Percentiles rank a stretch among this genome's conserved stretches.
These are phyloP conservation scores for Drosophila rellima DNA, from an alignment of 2,888 invertebrate species.

Conservation along the genomic window DNA sequence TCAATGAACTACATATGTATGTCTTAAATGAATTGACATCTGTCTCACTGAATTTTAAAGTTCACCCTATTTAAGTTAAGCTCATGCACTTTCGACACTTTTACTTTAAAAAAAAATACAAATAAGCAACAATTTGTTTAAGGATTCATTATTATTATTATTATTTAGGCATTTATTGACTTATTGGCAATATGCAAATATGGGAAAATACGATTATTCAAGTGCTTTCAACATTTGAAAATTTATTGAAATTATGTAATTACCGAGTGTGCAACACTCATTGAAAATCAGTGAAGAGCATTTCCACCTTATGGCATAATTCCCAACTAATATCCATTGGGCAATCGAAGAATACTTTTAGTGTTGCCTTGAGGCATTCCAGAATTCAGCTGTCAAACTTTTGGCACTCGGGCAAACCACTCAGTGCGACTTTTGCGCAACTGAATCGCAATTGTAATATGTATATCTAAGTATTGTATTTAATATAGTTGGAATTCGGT, in stretches of 20 bases:
- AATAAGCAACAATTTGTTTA: neutral
- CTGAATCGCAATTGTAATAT: slow-evolving; percentile 26
- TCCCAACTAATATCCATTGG: slow-evolving; percentile 55
- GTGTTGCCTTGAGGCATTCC: slow-evolving; percentile 56
- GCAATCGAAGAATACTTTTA: slow-evolving; percentile 62
- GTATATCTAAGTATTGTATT: slow-evolving; percentile 16
- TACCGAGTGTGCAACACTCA: slow-evolving; percentile 4
- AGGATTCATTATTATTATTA: no score
- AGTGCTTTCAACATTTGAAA: slow-evolving; percentile 1
- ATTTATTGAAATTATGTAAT: slow-evolving; percentile 5
- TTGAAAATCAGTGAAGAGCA: slow-evolving; percentile 30
- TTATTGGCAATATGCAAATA: neutral
- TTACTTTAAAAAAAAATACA: neutral
- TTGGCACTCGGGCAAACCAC: slow-evolving; percentile 54
- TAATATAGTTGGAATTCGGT: slow-evolving; percentile 46
- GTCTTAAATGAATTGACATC: neutral
- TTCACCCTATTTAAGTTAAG: neutral
- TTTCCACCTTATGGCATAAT: slow-evolving; percentile 67
- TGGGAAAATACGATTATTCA: neutral
- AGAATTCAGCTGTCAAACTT: slow-evolving; percentile 62
- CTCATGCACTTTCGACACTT: neutral
- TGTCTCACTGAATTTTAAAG: neutral
- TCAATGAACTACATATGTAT: neutral
- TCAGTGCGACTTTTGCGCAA: slow-evolving; percentile 40
- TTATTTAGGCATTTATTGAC: neutral